Evolutionary conservation across 2,113 vertebrate species (phyloP), one percentile per base, ranked within the genome.

Genomic region (Phaethon lepturus): DNA sequence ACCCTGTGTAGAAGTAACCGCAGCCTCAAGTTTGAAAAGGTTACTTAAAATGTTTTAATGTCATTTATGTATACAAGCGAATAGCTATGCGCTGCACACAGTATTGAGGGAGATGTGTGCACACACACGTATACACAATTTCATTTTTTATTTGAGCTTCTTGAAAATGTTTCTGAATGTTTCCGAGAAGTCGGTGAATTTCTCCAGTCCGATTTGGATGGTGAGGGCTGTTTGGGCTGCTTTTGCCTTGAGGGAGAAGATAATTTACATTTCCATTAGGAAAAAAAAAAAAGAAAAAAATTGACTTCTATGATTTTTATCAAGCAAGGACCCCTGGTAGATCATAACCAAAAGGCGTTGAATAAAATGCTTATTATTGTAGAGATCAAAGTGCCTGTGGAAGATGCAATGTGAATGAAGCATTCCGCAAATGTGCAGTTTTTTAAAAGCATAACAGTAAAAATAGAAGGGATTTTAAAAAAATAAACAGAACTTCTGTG

Each of bases 81-180:
- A n/a, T 25, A 55, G 42, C 25, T 11, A 0, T 9, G 40, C 22
- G 2, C 38, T 60, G 31, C 71, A 6, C 1, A 0, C 1, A 1
- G 33, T 16, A 0, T 3, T 16, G 62, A 40, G 29, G 52, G 31
- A 62, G 55, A 29, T 60, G 20, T 45, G 53, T 38, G 47, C 2
- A 1, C 13, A 0, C 29, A 7, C 29, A 17, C 23, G 1, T 19
- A 1, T 11, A 20, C 33, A 18, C 28, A 10, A 15, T 64, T 78
- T n/a, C 5, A 10, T 38, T 75, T 60, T 63, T 59, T 33, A 23
- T 82, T 79, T 63, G 62, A 83, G 66, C 22, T 85, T 47, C 58
- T 82, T 79, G 16, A 52, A 93, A 85, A 24, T 16, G 10, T 86
- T 95, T 77, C 69, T 92, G 47, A 47, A 38, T 35, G n/a, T 82